phyloP scores from a whole-genome alignment of 2,888 invertebrate genomes.

The Amaurobius ferox region DNA sequence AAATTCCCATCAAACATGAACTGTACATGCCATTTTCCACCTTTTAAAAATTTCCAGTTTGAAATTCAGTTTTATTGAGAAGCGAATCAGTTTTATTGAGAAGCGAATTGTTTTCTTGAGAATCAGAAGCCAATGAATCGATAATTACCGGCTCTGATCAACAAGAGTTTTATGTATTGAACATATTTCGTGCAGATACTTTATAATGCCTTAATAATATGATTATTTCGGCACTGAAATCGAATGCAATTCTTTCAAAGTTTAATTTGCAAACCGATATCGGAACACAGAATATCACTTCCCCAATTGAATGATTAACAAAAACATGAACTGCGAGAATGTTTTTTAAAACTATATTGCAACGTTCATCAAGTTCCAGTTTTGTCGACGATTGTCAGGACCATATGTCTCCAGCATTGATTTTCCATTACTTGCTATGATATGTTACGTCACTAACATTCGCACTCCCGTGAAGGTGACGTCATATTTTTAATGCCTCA shows the following conservation, averaged over 20 bases:
- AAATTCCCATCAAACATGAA: too few relatives aligned
- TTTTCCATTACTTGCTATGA: constrained; percentile 25
- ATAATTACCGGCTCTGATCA: too few relatives aligned
- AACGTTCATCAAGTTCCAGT: constrained; percentile 10
- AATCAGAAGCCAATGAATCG: too few relatives aligned
- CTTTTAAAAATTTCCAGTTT: too few relatives aligned
- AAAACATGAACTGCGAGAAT: not conserved
- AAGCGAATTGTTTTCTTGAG: too few relatives aligned
- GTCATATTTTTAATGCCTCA: not conserved
- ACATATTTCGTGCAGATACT: too few relatives aligned
- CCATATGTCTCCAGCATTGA: constrained; percentile 27
- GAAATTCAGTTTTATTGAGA: too few relatives aligned
- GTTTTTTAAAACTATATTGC: constrained; percentile 15
- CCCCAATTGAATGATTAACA: constrained; percentile 4
- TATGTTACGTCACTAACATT: constrained; percentile 13
- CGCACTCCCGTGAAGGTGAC: not conserved
- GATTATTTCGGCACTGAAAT: too few relatives aligned
- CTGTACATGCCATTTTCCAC: too few relatives aligned
- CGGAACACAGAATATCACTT: not conserved
- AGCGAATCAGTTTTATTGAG: too few relatives aligned
- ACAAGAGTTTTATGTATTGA: too few relatives aligned
- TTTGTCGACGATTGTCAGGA: constrained; percentile 29
- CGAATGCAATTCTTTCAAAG: not conserved
- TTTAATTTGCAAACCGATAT: not conserved
- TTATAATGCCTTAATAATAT: too few relatives aligned